Evolutionary conservation across 1,140 invertebrate species (phyloP).

Genomic region (Polypedilum vanderplanki): DNA sequence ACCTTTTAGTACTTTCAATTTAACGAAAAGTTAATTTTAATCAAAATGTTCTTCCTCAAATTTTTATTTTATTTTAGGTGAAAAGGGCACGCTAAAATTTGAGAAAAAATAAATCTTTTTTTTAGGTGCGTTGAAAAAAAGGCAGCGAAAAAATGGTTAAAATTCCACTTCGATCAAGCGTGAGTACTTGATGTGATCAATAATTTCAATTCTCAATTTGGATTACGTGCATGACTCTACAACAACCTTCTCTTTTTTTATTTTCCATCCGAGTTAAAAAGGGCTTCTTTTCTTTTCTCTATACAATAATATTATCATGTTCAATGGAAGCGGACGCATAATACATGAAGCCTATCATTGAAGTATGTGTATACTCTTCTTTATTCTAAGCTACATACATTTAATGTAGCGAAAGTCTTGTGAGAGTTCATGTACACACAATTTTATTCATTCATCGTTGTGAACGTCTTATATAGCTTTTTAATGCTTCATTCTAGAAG

Average conservation of each 20-base stretch:
- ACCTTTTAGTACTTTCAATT: too few relatives aligned
- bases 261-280: not conserved
- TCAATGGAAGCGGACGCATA: conserved; percentile 2
- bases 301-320: not conserved
- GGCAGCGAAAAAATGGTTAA: too few relatives aligned
- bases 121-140: not conserved
- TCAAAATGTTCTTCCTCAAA: too few relatives aligned
- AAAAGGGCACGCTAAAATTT: too few relatives aligned
- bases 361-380: not conserved
- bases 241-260: not conserved
- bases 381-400: not conserved
- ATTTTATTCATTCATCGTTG: too few relatives aligned
- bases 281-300: too few relatives aligned
- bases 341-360: not conserved
- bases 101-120: too few relatives aligned
- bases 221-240: not conserved
- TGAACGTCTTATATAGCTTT: too few relatives aligned
- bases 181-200: not conserved
- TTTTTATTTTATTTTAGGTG: too few relatives aligned
- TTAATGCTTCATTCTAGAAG: too few relatives aligned
- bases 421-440: too few relatives aligned
- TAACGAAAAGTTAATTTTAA: too few relatives aligned
- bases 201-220: not conserved
- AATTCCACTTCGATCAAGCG: not conserved
- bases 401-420: not conserved